Evolutionary conservation across 92 coral and sea anemone genomes (phyloP), one percentile per base, ranked within the genome.

Genomic region (Plumapathes pennacea): DNA sequence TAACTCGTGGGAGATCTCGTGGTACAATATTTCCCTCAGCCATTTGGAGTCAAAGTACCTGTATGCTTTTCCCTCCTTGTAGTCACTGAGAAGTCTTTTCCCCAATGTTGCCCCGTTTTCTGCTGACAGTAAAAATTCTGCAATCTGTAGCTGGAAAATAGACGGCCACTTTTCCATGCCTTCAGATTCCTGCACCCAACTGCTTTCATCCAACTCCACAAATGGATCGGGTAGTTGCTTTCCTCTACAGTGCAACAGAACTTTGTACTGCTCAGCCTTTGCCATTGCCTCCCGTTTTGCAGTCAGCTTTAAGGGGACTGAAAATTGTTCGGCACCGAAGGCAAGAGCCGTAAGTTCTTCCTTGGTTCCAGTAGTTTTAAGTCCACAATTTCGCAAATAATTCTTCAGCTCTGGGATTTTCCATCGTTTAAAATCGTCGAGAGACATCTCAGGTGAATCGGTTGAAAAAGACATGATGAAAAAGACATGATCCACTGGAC

Each of bases 41-140:
- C 81, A 80, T 46, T 72, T 60, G 29, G 76, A 47, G 50, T 80
- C 82, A 42, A 72, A 73, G 51, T 58, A 80, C 64, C 82, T 59
- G 54, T 47, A 72, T 38, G 81, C 77, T 55, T 72, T 72, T 29
- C 62, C 81, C 71, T 67, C 71, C 29, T 77, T 60, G 28, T 76
- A 76, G 50, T 76, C 83, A 52, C 83, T 67, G 52, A 76, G 47
- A 33, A 76, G 76, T 17, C 66, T 20, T 60, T 76, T 76, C 45
- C 83, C 64, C 56, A 58, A 38, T n/a, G 39, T 39, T 37, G 50
- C 41, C 25, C 71, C 83, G 20, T 59, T 43, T n/a, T 67, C 47
- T 25, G 74, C 62, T 3, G 68, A 38, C 28, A 76, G 76, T 9
- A 67, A 47, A 50, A 58, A 76, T 42, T 76, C 56, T 33, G 61